Evolutionary conservation across 2,797 vertebrate genomes (phyloP), one percentile per base, ranked within the genome.

Genomic region (Coracias cyanogaster): DNA sequence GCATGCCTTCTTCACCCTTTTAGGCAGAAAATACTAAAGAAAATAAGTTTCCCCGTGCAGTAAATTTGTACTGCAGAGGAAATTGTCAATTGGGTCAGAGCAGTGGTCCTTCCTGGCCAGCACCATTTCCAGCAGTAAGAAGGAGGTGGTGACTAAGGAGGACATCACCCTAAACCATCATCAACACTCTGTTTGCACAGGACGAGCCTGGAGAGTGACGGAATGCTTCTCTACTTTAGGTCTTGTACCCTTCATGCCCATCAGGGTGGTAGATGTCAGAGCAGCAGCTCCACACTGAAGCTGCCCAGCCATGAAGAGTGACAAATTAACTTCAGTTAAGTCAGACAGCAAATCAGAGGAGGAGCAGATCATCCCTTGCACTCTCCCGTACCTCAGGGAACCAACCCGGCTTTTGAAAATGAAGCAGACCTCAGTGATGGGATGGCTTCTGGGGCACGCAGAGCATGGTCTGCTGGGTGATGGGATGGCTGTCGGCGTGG

Each of bases 191-290:
- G 0, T 31, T 45, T 45, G 69, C 54, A 43, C n/a, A n/a, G 45
- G 26, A 51, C 10, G 41, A 51, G n/a, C 28, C 41, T 26, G 43
- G 10, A 39, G 26, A 35, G 24, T 0, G 1, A 14, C 0, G 1
- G 8, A 52, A 39, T 6, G 10, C 10, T 69, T 41, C 39, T 87
- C 26, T 37, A n/a, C 37, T 69, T 57, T 35, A 31, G 22, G 39
- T 65, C 73, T 37, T 35, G 28, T 19, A 21, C 5, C 45, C 37
- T 41, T 51, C 2, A 0, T 19, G 22, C 37, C n/a, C 33, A 6
- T 20, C 2, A 2, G 31, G 25, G 29, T 22, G 49, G 35, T 21
- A 8, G 70, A 22, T 46, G 29, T 25, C 51, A 21, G 15, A 64
- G 55, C 52, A 71, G 43, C 37, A 35, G 33, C 54, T 82, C 64